These are phyloP conservation scores for Nothobranchius kuhntae DNA, from an alignment of 2,113 vertebrate genomes.

Conservation along the genomic window DNA sequence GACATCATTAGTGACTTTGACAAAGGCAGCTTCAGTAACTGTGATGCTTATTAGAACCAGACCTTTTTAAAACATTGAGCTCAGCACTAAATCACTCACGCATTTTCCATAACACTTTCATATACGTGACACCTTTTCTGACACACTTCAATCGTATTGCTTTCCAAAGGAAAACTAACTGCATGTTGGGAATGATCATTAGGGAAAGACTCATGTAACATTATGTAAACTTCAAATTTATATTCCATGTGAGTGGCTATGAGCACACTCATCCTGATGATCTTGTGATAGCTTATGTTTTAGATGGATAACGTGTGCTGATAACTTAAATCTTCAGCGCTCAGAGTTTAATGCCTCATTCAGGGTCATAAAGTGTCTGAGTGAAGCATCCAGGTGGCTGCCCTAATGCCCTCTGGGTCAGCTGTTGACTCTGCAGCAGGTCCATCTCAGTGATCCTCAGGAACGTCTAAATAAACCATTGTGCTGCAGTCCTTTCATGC, in stretches of 20 bases:
- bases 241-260: conserved; percentile 43
- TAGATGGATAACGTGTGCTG: background rate
- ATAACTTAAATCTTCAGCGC: conserved; percentile 15
- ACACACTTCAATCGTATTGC: conserved; percentile 34
- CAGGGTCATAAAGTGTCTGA: conserved; percentile 13
- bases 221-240: background rate
- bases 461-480: conserved; percentile 38
- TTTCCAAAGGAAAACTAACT: conserved; percentile 40
- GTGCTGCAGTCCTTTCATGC: conserved; percentile 43
- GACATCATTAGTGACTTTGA: conserved; percentile 55
- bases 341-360: background rate
- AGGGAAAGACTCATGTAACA: background rate
- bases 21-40: conserved; percentile 43
- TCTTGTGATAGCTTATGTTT: background rate
- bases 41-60: conserved; percentile 47
- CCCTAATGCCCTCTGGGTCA: conserved; percentile 36
- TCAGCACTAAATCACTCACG: conserved; percentile 38
- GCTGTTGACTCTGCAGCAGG: conserved; percentile 33
- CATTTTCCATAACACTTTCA: conserved; percentile 28
- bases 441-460: conserved; percentile 50
- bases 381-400: conserved; percentile 30
- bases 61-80: conserved; percentile 12
- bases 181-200: conserved; percentile 7
- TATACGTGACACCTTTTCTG: conserved; percentile 32
- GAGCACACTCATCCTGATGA: conserved; percentile 33